Conservation (phyloP, 2,797 vertebrate species). For the Cossypha polioptera region DNA sequence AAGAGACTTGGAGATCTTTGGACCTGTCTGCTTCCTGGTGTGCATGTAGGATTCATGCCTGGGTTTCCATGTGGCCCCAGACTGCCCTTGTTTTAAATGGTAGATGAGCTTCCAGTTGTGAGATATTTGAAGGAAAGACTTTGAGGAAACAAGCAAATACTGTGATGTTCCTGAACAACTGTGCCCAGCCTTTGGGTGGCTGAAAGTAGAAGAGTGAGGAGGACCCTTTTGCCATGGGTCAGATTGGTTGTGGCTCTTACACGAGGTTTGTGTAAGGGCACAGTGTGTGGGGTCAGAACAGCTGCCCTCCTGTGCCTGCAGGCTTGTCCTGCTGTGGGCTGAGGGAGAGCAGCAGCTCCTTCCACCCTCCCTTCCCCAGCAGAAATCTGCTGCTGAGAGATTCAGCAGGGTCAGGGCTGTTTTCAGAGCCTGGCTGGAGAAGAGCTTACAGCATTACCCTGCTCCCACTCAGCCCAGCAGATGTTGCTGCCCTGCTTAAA, state of each 20-base stretch:
- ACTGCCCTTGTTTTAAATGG: background rate
- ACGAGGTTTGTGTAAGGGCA: background rate
- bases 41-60: background rate
- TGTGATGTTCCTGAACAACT: background rate
- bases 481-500: background rate
- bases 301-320: background rate
- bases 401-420: no score
- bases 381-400: background rate
- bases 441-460: background rate
- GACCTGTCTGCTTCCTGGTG: background rate
- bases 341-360: background rate
- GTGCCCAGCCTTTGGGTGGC: background rate
- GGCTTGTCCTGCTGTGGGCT: background rate
- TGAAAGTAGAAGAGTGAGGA: background rate
- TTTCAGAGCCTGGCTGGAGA: no score
- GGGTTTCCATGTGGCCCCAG: background rate
- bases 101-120: background rate
- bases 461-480: background rate
- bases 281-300: rapidly evolving
- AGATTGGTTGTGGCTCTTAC: background rate
- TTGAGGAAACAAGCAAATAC: background rate
- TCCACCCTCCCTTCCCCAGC: background rate
- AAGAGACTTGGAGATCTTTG: background rate
- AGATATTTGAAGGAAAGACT: background rate
- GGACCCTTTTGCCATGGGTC: background rate